A percentile compares a stretch with the other conserved stretches of the same genome.
These are phyloP conservation scores for Trididemnum miniatum DNA, from an alignment of 23 tunicate species.

Conservation along the genomic window DNA sequence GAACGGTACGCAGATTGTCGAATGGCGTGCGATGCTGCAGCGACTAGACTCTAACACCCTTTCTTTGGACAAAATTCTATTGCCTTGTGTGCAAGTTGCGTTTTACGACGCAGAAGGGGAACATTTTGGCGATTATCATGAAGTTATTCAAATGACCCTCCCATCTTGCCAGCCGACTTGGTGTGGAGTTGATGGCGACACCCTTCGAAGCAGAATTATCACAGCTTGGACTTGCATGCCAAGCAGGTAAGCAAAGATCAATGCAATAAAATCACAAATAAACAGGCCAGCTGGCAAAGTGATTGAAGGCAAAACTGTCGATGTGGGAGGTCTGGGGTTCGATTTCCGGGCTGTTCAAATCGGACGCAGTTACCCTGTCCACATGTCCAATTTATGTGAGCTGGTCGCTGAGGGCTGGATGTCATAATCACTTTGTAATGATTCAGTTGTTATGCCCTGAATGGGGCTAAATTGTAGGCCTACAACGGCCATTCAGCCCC, in stretches of 20 bases:
- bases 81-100: conserved; percentile 84
- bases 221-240: conserved; percentile 76
- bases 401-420: no score
- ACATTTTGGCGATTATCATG: conserved; percentile 57
- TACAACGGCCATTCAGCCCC: no score
- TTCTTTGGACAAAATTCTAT: background rate
- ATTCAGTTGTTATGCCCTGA: no score
- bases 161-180: conserved; percentile 68
- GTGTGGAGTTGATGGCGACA: conserved; percentile 58
- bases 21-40: background rate
- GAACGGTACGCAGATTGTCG: background rate
- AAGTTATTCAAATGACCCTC: conserved; percentile 34
- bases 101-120: conserved; percentile 50
- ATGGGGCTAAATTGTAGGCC: no score
- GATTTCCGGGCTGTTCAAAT: no score
- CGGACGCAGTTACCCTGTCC: no score
- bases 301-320: no score
- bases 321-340: no score
- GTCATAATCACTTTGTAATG: no score
- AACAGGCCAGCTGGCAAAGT: no score
- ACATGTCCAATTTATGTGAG: no score
- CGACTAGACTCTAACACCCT: background rate
- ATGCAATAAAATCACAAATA: no score
- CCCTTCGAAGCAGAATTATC: conserved; percentile 18
- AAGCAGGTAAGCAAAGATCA: conserved; percentile 42